Evolutionary conservation across 2,888 invertebrate genomes (phyloP).

Genomic region (Eupithecia vulgata): DNA sequence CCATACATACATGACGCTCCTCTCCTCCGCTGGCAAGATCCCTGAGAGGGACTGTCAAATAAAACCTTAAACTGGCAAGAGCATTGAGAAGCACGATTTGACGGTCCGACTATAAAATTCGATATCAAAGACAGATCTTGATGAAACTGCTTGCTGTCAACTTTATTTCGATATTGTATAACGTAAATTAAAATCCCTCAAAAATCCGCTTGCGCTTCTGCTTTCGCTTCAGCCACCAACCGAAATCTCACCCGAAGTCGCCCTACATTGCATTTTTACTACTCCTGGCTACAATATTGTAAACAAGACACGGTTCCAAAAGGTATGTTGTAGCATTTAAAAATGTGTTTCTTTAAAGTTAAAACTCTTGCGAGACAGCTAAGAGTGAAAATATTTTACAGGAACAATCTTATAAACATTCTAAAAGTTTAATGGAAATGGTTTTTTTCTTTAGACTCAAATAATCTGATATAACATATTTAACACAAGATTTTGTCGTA

Average conservation of each 20-base stretch:
- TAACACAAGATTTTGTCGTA: neutral
- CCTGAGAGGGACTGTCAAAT: too few species aligned
- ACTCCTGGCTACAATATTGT: slow-evolving; percentile 7
- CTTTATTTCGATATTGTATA: neutral
- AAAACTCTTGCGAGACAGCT: neutral
- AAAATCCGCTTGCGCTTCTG: neutral
- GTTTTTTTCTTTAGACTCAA: neutral
- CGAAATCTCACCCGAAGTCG: neutral
- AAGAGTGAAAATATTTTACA: neutral
- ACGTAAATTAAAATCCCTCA: too few species aligned
- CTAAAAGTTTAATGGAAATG: neutral
- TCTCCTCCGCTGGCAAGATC: too few species aligned
- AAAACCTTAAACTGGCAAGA: too few species aligned
- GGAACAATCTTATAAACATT: too few species aligned
- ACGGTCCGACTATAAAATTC: too few species aligned
- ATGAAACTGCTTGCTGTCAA: too few species aligned
- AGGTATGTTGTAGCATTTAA: neutral
- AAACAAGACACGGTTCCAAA: slow-evolving; percentile 3
- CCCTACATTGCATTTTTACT: slow-evolving; percentile 14
- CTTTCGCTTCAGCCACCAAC: neutral
- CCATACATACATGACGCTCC: too few species aligned
- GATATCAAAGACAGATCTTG: too few species aligned
- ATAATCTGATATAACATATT: neutral
- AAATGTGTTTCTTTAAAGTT: neutral
- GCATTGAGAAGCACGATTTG: too few species aligned